Evolutionary conservation across 2,797 vertebrate species (phyloP), one percentile per base, ranked within the genome.

Genomic region (Channallabes apus): DNA sequence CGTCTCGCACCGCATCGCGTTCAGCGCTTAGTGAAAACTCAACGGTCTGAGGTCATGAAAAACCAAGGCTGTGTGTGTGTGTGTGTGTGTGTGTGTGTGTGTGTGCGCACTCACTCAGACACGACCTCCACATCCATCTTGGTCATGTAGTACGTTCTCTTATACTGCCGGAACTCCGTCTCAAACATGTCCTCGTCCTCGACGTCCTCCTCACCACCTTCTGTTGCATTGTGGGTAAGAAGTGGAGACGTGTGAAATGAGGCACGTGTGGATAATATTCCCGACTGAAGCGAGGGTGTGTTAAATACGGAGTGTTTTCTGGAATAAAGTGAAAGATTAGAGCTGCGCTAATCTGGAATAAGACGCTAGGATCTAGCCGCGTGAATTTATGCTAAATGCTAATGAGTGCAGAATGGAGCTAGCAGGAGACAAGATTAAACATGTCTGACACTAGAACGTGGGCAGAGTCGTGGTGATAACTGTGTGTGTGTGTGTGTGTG

Each of bases 141-240:
- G 81, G 96, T 97, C 98, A 99, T 99, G 86, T 99, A 99, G 88
- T 99, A 99, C 3, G 96, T 97, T 91, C 98, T 96, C 88, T 99
- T 99, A 93, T 99, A 99, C 89, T 99, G 98, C 86, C 97, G 96
- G 92, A 99, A 99, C 90, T 99, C 98, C 0, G 97, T 96, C 93
- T 99, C 98, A 94, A 99, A 99, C 41, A 99, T 90, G 86, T 99
- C 98, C 20, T 99, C 98, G 72, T 99, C 97, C 90, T 96, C 96
- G 84, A 95, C 94, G 15, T 99, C 97, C 82, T 99, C 97, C 58
- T 98, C 97, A 9, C 92, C 82, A 1, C 88, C 82, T 65, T 92
- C 95, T 96, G 86, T 81, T 90, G 90, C 87, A 69, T 87, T 87
- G 17, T 58, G 59, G 51, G 54, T 76, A 82, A 46, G 51, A 72